Conservation (phyloP, 2,888 invertebrate species). For the Acronicta alni region DNA sequence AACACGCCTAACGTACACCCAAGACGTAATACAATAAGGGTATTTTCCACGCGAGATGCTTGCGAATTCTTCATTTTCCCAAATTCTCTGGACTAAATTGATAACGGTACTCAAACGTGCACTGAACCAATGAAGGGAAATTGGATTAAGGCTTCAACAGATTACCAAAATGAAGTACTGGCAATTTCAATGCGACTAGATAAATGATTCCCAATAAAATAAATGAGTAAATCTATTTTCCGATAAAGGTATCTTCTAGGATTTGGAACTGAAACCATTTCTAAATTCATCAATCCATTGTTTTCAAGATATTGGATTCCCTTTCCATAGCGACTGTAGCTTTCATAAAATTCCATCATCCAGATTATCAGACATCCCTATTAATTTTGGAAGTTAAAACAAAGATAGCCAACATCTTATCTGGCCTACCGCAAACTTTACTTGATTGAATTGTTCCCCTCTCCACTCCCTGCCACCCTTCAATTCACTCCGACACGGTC, state of each 20-base stretch:
- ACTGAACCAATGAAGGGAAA: slow-evolving; percentile 48
- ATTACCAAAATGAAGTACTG: slow-evolving; percentile 34
- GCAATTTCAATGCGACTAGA: slow-evolving; percentile 32
- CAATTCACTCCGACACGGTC: slow-evolving; percentile 7
- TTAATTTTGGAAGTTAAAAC: slow-evolving; percentile 36
- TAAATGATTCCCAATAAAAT: slow-evolving; percentile 43
- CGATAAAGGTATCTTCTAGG: slow-evolving; percentile 5
- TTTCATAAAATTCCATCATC: slow-evolving; percentile 1
- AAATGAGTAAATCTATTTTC: slow-evolving; percentile 39
- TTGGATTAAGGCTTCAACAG: slow-evolving; percentile 50
- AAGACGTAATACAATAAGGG: slow-evolving; percentile 47
- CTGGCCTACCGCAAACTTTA: slow-evolving; percentile 33
- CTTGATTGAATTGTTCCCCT: slow-evolving; percentile 41
- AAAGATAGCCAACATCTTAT: slow-evolving; percentile 30
- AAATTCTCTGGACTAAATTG: slow-evolving; percentile 48
- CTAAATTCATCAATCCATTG: not conserved
- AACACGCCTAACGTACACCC: slow-evolving; percentile 37
- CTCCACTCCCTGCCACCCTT: not conserved
- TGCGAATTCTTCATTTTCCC: slow-evolving; percentile 45
- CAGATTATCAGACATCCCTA: slow-evolving; percentile 3
- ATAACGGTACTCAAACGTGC: slow-evolving; percentile 42
- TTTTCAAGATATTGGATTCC: slow-evolving; percentile 7
- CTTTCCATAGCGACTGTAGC: slow-evolving; percentile 10
- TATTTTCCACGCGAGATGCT: slow-evolving; percentile 40
- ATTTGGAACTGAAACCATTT: slow-evolving; percentile 7